A percentile compares a stretch with the other conserved stretches of the same genome.
Evolutionary conservation across 2,888 invertebrate genomes (phyloP).

Genomic region (Cosmopolites sordidus): DNA sequence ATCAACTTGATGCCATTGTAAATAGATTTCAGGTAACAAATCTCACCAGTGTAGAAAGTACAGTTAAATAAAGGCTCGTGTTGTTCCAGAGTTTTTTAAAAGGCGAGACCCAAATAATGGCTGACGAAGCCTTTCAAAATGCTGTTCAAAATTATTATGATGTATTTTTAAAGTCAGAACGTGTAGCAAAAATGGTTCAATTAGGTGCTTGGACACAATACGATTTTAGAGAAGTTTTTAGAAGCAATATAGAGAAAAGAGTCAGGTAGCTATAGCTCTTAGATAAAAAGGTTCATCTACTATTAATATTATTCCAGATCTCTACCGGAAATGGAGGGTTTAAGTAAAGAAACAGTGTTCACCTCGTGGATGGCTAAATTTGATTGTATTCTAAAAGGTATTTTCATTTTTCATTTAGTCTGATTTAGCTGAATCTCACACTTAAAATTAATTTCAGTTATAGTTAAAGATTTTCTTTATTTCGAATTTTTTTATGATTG

Average conservation of each 20-base stretch:
- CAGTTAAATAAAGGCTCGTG: neutral
- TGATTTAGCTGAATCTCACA: no score
- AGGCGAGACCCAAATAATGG: constrained; percentile 97
- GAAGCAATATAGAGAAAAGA: constrained; percentile 97
- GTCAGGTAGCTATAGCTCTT: no score
- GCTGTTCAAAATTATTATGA: constrained; percentile 95
- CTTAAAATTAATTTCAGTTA: no score
- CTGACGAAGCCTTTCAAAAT: constrained; percentile 98
- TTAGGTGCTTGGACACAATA: constrained; percentile 97
- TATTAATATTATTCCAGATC: constrained; percentile 69
- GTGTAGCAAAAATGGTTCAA: constrained; percentile 93
- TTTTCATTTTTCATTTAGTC: constrained; percentile 2
- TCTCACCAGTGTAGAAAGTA: neutral
- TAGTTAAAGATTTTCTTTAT: no score
- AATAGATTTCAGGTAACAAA: constrained; percentile 84
- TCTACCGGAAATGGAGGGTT: constrained; percentile 97
- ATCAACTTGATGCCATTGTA: constrained; percentile 90
- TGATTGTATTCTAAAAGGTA: constrained; percentile 94
- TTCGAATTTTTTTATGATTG: no score
- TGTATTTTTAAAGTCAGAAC: constrained; percentile 94
- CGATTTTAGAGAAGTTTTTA: constrained; percentile 97
- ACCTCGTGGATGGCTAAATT: constrained; percentile 99
- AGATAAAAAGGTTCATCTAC: no score
- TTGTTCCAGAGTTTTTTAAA: constrained; percentile 79
- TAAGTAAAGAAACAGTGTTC: constrained; percentile 97